These are phyloP conservation scores for Onthophagus sagittarius DNA, from an alignment of 2,888 invertebrate genomes.

Conservation along the genomic window DNA sequence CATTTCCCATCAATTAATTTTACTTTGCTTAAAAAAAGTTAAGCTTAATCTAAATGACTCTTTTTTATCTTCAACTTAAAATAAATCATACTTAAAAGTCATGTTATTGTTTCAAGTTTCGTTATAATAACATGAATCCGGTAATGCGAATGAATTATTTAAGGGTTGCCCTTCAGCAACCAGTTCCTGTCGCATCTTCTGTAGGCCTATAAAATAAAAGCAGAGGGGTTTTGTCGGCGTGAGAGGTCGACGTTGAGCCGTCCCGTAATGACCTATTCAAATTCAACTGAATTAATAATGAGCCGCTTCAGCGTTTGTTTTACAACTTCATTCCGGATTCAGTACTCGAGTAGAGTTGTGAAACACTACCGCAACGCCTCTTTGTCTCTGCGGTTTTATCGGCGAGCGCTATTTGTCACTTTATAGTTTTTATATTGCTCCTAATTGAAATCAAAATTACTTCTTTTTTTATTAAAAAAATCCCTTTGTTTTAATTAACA, in stretches of 20 bases:
- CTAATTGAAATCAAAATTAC: background rate
- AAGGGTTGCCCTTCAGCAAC: background rate
- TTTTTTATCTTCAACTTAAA: no score
- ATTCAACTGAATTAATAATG: constrained; percentile 11
- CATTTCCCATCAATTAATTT: no score
- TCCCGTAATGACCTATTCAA: constrained; percentile 11
- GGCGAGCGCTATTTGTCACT: background rate
- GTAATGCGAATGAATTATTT: no score
- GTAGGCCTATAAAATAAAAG: background rate
- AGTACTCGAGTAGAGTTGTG: constrained; percentile 4
- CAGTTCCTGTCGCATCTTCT: no score
- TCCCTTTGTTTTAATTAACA: background rate
- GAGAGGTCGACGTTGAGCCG: background rate
- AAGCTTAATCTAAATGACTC: no score
- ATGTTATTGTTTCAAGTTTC: no score
- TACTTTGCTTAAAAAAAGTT: no score
- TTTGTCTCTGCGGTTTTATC: background rate
- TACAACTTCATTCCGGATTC: constrained; percentile 5
- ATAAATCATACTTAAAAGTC: no score
- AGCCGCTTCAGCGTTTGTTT: constrained; percentile 1
- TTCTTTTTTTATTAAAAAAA: background rate
- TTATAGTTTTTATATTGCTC: background rate
- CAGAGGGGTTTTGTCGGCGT: background rate
- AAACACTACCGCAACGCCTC: background rate
- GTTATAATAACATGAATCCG: no score